Conservation (phyloP, 2,888 invertebrate genomes). For the Sesamia inferens region DNA sequence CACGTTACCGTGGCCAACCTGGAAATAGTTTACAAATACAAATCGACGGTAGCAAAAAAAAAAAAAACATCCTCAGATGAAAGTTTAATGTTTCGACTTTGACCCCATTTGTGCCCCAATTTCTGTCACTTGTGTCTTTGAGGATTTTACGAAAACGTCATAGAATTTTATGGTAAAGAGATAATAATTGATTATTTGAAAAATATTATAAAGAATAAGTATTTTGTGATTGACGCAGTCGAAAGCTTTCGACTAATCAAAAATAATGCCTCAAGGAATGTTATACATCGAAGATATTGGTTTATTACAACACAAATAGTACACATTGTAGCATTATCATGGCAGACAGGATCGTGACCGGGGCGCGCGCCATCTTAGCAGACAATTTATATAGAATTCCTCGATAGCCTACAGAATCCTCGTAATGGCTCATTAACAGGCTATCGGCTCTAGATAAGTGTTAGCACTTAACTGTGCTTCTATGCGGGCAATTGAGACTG, state of each 20-base stretch:
- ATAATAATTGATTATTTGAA: neutral
- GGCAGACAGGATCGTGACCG: conserved; percentile 73
- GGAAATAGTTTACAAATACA: neutral
- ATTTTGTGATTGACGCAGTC: neutral
- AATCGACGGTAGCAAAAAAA: neutral
- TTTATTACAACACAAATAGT: conserved; percentile 30
- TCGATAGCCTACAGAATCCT: conserved; percentile 49
- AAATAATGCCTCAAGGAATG: conserved; percentile 8
- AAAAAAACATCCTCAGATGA: neutral
- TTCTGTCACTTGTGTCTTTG: neutral
- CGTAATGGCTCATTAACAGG: conserved; percentile 56
- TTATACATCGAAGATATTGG: neutral
- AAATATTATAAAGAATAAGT: neutral
- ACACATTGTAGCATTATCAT: conserved; percentile 65
- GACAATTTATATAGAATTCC: conserved; percentile 67
- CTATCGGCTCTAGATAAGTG: conserved; percentile 50
- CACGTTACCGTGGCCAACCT: neutral
- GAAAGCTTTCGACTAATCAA: conserved; percentile 18
- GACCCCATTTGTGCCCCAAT: neutral
- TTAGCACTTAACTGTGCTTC: conserved; percentile 29
- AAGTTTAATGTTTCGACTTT: no score
- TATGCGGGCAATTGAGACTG: conserved; percentile 18
- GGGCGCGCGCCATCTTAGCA: conserved; percentile 62
- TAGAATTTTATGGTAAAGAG: neutral
- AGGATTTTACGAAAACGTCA: neutral